Base-by-base conservation (phyloP, 2,797 vertebrate species). In the Gallinago nigripennis region DNA sequence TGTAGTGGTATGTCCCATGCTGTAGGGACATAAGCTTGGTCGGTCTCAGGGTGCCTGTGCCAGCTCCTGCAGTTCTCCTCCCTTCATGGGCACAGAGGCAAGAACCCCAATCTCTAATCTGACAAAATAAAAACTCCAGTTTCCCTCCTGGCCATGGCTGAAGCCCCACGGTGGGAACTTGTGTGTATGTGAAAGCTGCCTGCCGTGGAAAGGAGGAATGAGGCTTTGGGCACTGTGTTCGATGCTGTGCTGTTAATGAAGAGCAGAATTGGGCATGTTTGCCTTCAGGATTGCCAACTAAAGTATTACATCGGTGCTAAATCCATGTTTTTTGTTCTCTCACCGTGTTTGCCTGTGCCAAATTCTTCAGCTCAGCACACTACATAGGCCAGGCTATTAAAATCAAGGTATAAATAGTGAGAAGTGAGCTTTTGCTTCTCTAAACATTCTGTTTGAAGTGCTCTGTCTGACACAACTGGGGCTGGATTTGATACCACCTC, bases 401-500 rank as follows among this genome's bases (percentile, higher is more conserved):
- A 87, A 76, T 76, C 88, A 66, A 79, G 83, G 88, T 88, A 90
- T 86, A 88, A 93, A 88, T 72, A 88, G 73, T 51, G 77, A 90
- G 35, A 66, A 84, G 69, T 12, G 73, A 90, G 83, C 78, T 95
- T 79, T 88, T 82, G 17, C 83, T 85, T 63, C 71, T 85, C 66
- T 45, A 88, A 90, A 78, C 85, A 92, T 77, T 88, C 90, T 77
- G 46, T 88, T 94, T 97, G 93, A 96, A 90, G 88, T 66, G 64
- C 78, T 90, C 43, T 76, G 73, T 64, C 58, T 95, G 94, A 94
- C 95, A 93, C 90, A 95, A 82, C 64, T 60, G 70, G 88, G 90
- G 71, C 95, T 35, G 35, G 35, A 35, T 35, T 76, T 66, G 56
- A 60, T 70, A 20, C 24, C 77, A 69, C 50, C 80, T 72, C 25